Evolutionary conservation across 2,113 vertebrate species (phyloP).

Genomic region (Cervus canadensis): DNA sequence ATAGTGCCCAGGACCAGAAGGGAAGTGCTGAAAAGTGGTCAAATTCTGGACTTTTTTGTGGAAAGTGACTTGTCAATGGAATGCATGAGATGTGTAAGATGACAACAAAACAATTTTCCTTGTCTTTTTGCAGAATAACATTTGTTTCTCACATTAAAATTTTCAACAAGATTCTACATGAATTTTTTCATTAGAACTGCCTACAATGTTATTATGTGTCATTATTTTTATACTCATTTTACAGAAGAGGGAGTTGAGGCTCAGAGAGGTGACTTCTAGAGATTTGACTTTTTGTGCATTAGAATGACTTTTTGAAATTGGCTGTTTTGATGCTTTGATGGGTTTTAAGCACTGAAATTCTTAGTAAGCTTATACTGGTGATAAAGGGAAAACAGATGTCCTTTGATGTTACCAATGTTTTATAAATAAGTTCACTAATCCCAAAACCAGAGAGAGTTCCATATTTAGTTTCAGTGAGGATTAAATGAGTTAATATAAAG

Average conservation of each 20-base stretch:
- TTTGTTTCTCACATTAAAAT: background rate
- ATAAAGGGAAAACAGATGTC: slow-evolving; percentile 9
- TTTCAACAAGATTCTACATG: background rate
- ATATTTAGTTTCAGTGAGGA: background rate
- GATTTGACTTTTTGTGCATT: background rate
- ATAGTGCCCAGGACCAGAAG: background rate
- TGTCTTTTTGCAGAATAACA: background rate
- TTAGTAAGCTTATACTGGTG: slow-evolving; percentile 6
- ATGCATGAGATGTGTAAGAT: background rate
- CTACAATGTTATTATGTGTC: background rate
- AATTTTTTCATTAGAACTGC: background rate
- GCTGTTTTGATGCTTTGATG: background rate
- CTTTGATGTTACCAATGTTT: slow-evolving; percentile 16
- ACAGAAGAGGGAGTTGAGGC: background rate
- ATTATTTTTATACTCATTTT: slow-evolving; percentile 11
- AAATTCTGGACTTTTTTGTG: background rate
- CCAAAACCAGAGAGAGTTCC: background rate
- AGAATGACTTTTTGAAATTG: background rate
- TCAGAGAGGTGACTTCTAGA: background rate
- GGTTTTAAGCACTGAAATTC: background rate
- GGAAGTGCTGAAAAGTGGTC: background rate
- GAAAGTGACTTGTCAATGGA: background rate
- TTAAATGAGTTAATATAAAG: background rate
- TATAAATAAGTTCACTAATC: slow-evolving; percentile 37
- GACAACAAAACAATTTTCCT: background rate